A percentile compares a stretch with the other conserved stretches of the same genome.
Conservation (phyloP, 1,140 invertebrate genomes). For the Hormaphis cornu region DNA sequence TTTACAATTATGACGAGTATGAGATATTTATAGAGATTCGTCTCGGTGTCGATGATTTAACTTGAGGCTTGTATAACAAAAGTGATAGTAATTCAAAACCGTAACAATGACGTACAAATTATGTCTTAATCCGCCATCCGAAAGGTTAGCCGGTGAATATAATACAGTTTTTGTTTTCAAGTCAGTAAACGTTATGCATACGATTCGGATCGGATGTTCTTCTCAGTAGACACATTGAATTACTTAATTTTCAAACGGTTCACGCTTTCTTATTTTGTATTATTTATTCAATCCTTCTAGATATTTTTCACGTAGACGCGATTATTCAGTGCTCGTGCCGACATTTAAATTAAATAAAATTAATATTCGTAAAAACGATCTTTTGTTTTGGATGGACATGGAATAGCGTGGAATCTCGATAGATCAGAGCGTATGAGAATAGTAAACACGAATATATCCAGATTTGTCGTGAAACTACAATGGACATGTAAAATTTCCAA, state of each 20-base stretch:
- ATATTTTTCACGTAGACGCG: neutral
- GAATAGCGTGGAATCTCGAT: too few relatives aligned
- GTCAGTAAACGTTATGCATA: neutral
- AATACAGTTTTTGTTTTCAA: slow-evolving; percentile 1
- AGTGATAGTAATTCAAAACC: too few relatives aligned
- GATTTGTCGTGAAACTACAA: too few relatives aligned
- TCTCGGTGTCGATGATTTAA: too few relatives aligned
- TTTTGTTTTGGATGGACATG: too few relatives aligned
- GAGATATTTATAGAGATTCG: too few relatives aligned
- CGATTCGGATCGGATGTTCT: neutral
- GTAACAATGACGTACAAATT: too few relatives aligned
- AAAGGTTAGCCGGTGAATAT: neutral
- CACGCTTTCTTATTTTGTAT: slow-evolving; percentile 10
- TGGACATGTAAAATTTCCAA: too few relatives aligned
- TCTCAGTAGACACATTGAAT: neutral
- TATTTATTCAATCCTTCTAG: neutral
- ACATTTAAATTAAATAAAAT: neutral
- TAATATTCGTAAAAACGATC: neutral
- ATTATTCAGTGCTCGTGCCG: neutral
- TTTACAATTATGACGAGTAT: too few relatives aligned
- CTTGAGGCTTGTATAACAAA: too few relatives aligned
- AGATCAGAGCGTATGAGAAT: too few relatives aligned
- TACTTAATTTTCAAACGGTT: slow-evolving; percentile 6
- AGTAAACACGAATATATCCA: too few relatives aligned
- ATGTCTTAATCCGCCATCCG: neutral